A percentile compares a stretch with the other conserved stretches of the same genome.
phyloP scores from a whole-genome alignment of 2,888 invertebrate species.

The Arrhopalites spinosus region DNA sequence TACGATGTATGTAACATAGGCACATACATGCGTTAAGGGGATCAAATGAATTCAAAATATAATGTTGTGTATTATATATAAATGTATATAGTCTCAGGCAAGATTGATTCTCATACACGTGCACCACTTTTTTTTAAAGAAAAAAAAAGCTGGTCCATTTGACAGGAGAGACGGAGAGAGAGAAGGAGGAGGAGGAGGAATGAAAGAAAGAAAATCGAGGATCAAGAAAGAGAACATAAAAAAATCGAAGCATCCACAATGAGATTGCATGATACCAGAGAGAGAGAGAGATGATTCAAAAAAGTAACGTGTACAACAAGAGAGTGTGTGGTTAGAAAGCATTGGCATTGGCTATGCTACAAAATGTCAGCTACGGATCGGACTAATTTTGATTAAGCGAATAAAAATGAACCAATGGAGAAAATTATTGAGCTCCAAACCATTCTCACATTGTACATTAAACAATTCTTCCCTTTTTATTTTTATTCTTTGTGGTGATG shows the following conservation, averaged over 20 bases:
- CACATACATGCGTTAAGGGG: neutral
- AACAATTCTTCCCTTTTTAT: too few relatives aligned
- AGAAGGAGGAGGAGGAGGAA: slow-evolving; percentile 3
- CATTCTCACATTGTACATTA: too few relatives aligned
- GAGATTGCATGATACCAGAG: slow-evolving; percentile 30
- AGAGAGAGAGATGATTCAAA: slow-evolving; percentile 3
- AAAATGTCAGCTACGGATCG: slow-evolving; percentile 37
- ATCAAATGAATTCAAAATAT: neutral
- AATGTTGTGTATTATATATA: neutral
- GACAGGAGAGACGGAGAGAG: slow-evolving; percentile 22
- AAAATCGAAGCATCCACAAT: slow-evolving; percentile 10
- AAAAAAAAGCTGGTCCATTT: slow-evolving; percentile 29
- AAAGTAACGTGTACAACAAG: slow-evolving; percentile 5
- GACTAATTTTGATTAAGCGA: slow-evolving; percentile 41
- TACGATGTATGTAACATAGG: neutral
- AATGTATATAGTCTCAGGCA: neutral
- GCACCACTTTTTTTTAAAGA: slow-evolving; percentile 20
- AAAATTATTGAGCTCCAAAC: slow-evolving; percentile 23
- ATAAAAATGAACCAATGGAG: slow-evolving; percentile 34
- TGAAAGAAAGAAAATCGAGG: slow-evolving; percentile 11
- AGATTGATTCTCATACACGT: slow-evolving; percentile 28
- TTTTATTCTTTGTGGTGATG: neutral
- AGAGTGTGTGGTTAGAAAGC: slow-evolving; percentile 30
- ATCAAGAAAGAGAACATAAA: slow-evolving; percentile 16
- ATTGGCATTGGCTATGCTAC: slow-evolving; percentile 29